Evolutionary conservation across 1,140 invertebrate genomes (phyloP), one percentile per base, ranked within the genome.

Genomic region (Pseudachorutes palmiensis): DNA sequence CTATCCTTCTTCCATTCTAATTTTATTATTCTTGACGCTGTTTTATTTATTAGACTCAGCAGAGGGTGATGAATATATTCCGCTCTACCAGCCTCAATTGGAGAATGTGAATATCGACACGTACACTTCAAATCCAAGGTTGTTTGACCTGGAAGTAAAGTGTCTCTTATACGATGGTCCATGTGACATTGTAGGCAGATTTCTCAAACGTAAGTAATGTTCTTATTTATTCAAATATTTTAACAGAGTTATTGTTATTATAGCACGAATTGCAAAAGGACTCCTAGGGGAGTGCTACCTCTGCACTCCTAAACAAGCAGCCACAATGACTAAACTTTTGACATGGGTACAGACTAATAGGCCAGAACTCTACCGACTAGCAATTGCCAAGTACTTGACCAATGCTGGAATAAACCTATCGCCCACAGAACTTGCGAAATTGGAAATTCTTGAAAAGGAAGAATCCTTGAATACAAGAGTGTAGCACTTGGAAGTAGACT

Each of bases 111-210:
- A 57, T 3, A 24, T 65, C 16, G 63, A 65, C 2, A 28, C 26
- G 2, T 65, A 65, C 26, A 24, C 30, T 32, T 26, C 2, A 14
- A 65, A 65, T 31, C 45, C 41, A 24, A 3, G 45, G 32, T 28
- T 65, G 3, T 55, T 65, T 36, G n/a, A 65, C 3, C 22, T 65
- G 5, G 26, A 65, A 31, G 31, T 55, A 2, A 26, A 65, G 28
- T 65, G 63, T 31, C 2, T 65, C 9, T 5, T 65, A 12, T 65
- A 65, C 36, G 63, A 65, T 55, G 63, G 67, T 0, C 67, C 67
- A 14, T 68, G 67, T 59, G 67, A 68, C 31, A 36, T 60, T 28
- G 67, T 68, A 1, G 67, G 67, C 3, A 31, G 62, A 26, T 68
- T 2, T 48, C 48, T 51, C 26, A 62, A 66, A 61, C 55, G 65